Evolutionary conservation across 2,113 vertebrate genomes (phyloP).

Genomic region (Aphyosemion australe): DNA sequence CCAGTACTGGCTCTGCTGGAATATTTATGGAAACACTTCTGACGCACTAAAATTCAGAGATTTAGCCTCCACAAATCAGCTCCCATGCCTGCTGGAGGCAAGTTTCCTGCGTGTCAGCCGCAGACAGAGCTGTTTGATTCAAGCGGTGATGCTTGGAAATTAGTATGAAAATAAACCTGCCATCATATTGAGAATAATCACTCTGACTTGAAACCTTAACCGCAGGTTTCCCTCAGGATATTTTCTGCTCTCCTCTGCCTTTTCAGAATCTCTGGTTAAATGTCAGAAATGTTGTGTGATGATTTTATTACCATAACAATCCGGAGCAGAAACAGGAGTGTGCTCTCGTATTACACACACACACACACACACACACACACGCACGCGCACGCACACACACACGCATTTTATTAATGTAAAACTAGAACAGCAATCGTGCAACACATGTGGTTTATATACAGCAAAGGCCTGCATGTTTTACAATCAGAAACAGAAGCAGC

Average conservation of each 20-base stretch:
- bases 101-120: slow-evolving; percentile 16
- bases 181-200: slow-evolving; percentile 49
- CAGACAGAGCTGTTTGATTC: slow-evolving; percentile 39
- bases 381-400: slow-evolving; percentile 29
- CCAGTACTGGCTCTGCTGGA: neutral
- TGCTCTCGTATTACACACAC: neutral
- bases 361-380: too few species aligned
- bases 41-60: slow-evolving; percentile 12
- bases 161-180: slow-evolving; percentile 58
- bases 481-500: slow-evolving; percentile 53
- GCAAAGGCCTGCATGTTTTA: slow-evolving; percentile 39
- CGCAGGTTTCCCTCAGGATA: slow-evolving; percentile 38
- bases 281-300: slow-evolving; percentile 68
- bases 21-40: slow-evolving; percentile 6
- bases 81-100: slow-evolving; percentile 15
- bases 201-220: slow-evolving; percentile 40
- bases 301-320: slow-evolving; percentile 68
- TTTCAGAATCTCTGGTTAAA: slow-evolving; percentile 48
- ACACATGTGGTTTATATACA: slow-evolving; percentile 70
- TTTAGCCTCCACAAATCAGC: slow-evolving; percentile 34
- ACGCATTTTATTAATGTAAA: slow-evolving; percentile 57
- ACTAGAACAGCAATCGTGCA: slow-evolving; percentile 56
- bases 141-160: slow-evolving; percentile 47
- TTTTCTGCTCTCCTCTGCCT: slow-evolving; percentile 25
- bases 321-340: slow-evolving; percentile 31